phyloP scores from a whole-genome alignment of 2,888 invertebrate genomes.

The Nomada ruficornis region DNA sequence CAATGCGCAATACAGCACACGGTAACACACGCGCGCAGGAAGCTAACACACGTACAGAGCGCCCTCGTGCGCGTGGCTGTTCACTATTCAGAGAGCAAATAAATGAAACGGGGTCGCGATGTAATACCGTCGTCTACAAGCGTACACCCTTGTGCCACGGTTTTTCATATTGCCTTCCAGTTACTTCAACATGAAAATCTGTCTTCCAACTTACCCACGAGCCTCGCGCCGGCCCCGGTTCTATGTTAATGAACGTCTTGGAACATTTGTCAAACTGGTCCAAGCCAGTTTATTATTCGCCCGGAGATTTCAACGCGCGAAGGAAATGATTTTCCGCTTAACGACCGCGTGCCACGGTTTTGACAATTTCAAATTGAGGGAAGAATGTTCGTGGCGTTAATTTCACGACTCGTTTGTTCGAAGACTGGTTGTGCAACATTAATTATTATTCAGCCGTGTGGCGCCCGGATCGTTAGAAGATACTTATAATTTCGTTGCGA shows the following conservation, averaged over 20 bases:
- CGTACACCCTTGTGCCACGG: slow-evolving; percentile 42
- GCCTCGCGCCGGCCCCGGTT: slow-evolving; percentile 35
- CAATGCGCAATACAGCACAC: slow-evolving; percentile 55
- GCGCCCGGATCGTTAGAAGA: too few species aligned
- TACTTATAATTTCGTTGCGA: too few species aligned
- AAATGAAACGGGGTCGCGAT: slow-evolving; percentile 70
- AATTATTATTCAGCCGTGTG: too few species aligned
- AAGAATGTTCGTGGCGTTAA: too few species aligned
- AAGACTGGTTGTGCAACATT: too few species aligned
- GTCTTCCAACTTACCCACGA: slow-evolving; percentile 31
- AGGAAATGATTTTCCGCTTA: not conserved
- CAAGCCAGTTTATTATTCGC: slow-evolving; percentile 18
- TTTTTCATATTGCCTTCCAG: slow-evolving; percentile 65
- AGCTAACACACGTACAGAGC: not conserved
- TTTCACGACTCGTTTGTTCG: too few species aligned
- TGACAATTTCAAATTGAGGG: too few species aligned
- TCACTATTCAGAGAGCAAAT: slow-evolving; percentile 68
- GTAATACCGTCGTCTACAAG: slow-evolving; percentile 62
- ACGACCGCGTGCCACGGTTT: not conserved
- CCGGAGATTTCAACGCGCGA: slow-evolving; percentile 1
- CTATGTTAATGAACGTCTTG: slow-evolving; percentile 54
- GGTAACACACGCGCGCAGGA: not conserved
- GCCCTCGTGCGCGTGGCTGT: slow-evolving; percentile 27
- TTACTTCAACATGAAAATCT: slow-evolving; percentile 58
- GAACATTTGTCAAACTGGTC: slow-evolving; percentile 15